Conservation (phyloP, 2,113 vertebrate genomes). For the Gymnobelideus leadbeateri region DNA sequence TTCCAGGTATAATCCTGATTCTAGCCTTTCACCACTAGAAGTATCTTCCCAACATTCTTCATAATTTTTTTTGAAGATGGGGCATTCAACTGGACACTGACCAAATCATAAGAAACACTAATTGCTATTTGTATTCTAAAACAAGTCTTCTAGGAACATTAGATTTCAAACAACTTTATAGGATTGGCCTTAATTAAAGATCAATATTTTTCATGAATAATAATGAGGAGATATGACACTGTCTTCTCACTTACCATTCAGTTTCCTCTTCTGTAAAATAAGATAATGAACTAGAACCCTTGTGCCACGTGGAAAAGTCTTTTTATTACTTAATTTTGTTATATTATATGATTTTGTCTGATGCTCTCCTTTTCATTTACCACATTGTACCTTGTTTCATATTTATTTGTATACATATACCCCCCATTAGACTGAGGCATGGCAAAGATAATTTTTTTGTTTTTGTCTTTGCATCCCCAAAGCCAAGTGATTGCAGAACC, state of each 20-base stretch:
- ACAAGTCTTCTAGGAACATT: neutral
- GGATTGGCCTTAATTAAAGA: neutral
- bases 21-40: neutral
- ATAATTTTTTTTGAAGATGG: neutral
- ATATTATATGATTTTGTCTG: neutral
- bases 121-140: neutral
- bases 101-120: neutral
- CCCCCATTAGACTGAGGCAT: neutral
- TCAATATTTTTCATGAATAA: neutral
- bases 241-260: neutral
- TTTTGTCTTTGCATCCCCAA: neutral
- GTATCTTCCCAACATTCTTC: neutral
- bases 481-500: neutral
- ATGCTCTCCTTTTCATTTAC: neutral
- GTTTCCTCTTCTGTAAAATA: neutral
- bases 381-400: neutral
- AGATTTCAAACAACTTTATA: neutral
- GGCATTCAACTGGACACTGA: neutral
- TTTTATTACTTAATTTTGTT: neutral
- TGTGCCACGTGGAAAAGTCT: neutral
- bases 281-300: neutral
- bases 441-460: neutral
- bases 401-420: neutral
- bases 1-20: neutral
- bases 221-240: neutral